These are phyloP conservation scores for Protonemura montana DNA, from an alignment of 2,888 invertebrate species.

Conservation along the genomic window DNA sequence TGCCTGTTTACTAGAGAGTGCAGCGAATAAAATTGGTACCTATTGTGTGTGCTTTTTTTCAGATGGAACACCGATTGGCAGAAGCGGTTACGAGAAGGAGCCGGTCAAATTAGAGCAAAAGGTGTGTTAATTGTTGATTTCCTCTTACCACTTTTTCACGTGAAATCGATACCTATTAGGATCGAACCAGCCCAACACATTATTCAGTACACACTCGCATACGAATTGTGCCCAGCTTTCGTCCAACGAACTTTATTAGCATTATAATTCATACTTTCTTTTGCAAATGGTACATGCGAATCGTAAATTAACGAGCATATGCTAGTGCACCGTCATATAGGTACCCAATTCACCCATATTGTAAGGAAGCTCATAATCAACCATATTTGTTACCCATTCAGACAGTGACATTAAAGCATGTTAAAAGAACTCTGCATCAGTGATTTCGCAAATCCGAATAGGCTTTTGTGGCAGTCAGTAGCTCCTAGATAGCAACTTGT, in stretches of 20 bases:
- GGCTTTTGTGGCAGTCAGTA: too few species aligned
- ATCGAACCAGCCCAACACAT: background rate
- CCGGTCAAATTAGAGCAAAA: constrained; percentile 42
- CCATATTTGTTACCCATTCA: too few species aligned
- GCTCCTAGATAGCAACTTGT: too few species aligned
- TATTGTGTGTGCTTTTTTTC: constrained; percentile 50
- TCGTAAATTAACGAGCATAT: background rate
- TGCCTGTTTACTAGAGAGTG: background rate
- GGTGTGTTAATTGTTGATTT: constrained; percentile 23
- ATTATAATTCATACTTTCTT: background rate
- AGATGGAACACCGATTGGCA: constrained; percentile 58
- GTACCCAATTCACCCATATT: too few species aligned
- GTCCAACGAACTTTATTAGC: background rate
- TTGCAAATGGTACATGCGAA: background rate
- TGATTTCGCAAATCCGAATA: too few species aligned
- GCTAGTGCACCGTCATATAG: too few species aligned
- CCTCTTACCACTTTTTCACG: background rate
- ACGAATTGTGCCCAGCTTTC: background rate
- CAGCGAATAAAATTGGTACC: constrained; percentile 30
- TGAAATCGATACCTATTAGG: background rate
- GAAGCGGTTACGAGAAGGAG: constrained; percentile 51
- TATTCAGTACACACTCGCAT: background rate
- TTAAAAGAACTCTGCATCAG: too few species aligned
- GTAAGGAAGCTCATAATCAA: too few species aligned
- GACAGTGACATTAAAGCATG: too few species aligned